phyloP scores from a whole-genome alignment of 1,140 invertebrate genomes.

The Trichonephila clavipes region DNA sequence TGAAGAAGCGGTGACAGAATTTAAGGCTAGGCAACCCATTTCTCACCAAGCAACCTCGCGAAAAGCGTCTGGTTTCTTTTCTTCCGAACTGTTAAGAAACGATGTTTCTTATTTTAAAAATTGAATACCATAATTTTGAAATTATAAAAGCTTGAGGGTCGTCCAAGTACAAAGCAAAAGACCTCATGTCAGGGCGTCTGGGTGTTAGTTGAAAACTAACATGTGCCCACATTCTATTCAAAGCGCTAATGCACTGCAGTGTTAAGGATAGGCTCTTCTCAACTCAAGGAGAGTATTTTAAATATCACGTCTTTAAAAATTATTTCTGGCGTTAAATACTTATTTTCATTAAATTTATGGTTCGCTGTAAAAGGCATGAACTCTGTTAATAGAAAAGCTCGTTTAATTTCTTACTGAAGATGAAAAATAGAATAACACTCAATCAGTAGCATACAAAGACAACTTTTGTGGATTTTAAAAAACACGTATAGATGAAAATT shows the following conservation, averaged over 20 bases:
- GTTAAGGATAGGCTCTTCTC: background rate
- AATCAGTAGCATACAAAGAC: too few relatives aligned
- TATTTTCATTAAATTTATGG: background rate
- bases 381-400: too few relatives aligned
- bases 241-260: background rate
- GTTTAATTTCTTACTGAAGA: too few relatives aligned
- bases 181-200: conserved; percentile 19
- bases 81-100: conserved; percentile 22
- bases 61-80: conserved; percentile 16
- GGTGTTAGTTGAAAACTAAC: conserved; percentile 22
- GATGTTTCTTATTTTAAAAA: conserved; percentile 44
- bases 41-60: conserved; percentile 36
- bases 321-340: background rate
- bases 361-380: background rate
- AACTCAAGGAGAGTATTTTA: background rate
- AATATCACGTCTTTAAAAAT: background rate
- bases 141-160: conserved; percentile 34
- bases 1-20: conserved; percentile 58
- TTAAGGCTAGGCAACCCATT: conserved; percentile 40
- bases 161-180: background rate
- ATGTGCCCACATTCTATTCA: background rate
- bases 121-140: conserved; percentile 47
- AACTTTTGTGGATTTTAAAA: too few relatives aligned
- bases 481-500: too few relatives aligned
- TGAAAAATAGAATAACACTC: too few relatives aligned